phyloP scores from a whole-genome alignment of 2,888 invertebrate species.

The Endotricha flammealis region DNA sequence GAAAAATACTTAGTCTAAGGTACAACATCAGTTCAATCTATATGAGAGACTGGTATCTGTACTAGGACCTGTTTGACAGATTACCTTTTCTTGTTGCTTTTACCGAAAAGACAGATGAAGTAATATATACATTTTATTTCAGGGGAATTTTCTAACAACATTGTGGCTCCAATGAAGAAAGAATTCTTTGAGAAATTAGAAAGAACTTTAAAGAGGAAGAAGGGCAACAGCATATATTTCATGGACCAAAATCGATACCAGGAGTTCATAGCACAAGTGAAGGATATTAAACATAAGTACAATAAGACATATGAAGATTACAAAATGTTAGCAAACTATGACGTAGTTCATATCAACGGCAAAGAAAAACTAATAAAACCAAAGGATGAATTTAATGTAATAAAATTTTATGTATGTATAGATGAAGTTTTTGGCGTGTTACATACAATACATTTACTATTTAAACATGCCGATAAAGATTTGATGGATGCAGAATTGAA shows the following conservation, averaged over 20 bases:
- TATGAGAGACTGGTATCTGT: too few species aligned
- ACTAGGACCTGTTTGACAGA: too few species aligned
- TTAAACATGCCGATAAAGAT: constrained; percentile 46
- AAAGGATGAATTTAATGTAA: constrained; percentile 28
- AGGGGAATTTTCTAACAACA: constrained; percentile 33
- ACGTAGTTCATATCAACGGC: constrained; percentile 38
- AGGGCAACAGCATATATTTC: constrained; percentile 47
- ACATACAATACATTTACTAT: constrained; percentile 58
- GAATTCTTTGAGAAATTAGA: constrained; percentile 48
- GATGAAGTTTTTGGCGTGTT: constrained; percentile 54
- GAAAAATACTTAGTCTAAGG: too few species aligned
- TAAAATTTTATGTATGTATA: constrained; percentile 51
- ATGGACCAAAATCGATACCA: constrained; percentile 40
- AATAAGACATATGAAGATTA: constrained; percentile 51
- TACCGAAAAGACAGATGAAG: background rate
- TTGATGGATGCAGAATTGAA: constrained; percentile 48
- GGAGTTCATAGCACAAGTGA: constrained; percentile 50
- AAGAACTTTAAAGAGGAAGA: constrained; percentile 43
- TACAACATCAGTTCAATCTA: too few species aligned
- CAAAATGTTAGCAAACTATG: constrained; percentile 52
- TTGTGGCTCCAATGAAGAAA: constrained; percentile 39
- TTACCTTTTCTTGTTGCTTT: too few species aligned
- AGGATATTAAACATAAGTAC: constrained; percentile 38
- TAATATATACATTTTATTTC: constrained; percentile 20
- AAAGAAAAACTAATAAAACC: constrained; percentile 48